These are phyloP conservation scores for Drosophila serrata DNA, from an alignment of 1,140 invertebrate genomes.

Conservation along the genomic window DNA sequence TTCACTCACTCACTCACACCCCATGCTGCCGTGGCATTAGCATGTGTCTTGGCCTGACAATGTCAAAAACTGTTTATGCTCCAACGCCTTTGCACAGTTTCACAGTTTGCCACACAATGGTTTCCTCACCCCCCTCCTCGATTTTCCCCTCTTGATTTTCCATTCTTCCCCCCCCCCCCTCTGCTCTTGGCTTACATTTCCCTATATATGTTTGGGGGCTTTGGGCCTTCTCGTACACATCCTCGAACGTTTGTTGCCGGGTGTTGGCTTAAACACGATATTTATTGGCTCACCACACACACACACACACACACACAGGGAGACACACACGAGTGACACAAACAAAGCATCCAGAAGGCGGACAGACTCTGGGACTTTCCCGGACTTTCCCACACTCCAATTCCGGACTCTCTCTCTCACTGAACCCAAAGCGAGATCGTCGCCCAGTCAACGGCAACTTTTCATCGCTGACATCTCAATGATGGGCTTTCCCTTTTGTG, in stretches of 20 bases:
- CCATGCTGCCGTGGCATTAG: conserved; percentile 57
- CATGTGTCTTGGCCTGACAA: conserved; percentile 80
- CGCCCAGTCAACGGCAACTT: conserved; percentile 61
- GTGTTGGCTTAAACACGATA: conserved; percentile 82
- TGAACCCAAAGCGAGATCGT: conserved; percentile 26
- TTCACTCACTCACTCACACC: neutral
- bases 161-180: neutral
- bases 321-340: conserved; percentile 8
- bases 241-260: conserved; percentile 60
- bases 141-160: conserved; percentile 1
- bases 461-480: conserved; percentile 81
- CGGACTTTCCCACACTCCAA: neutral
- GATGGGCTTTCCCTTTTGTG: conserved; percentile 22
- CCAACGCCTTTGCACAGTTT: conserved; percentile 76
- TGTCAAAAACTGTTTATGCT: conserved; percentile 82
- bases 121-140: neutral
- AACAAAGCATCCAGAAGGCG: conserved; percentile 5
- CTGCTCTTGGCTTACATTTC: conserved; percentile 5
- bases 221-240: conserved; percentile 41
- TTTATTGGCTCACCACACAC: conserved; percentile 76
- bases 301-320: neutral
- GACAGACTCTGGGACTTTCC: neutral
- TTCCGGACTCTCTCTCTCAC: conserved; percentile 1
- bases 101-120: conserved; percentile 76
- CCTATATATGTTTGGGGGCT: conserved; percentile 1